These are phyloP conservation scores for Sardinella longiceps DNA, from an alignment of 2,797 vertebrate species.

Conservation along the genomic window DNA sequence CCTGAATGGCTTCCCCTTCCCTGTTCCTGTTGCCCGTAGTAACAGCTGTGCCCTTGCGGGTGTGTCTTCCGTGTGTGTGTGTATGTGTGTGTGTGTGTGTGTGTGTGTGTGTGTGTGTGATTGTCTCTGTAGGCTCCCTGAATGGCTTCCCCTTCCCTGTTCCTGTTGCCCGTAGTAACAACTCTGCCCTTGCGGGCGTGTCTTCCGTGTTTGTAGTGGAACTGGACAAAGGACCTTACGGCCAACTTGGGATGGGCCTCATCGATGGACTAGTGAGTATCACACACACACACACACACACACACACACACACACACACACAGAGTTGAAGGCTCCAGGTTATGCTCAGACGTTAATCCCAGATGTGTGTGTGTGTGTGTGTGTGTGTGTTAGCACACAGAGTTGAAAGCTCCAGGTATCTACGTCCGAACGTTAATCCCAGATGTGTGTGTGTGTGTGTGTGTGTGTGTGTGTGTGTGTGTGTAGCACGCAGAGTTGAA, in stretches of 20 bases:
- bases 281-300: neutral
- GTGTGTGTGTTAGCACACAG: slow-evolving; percentile 80
- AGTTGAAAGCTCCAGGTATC: slow-evolving; percentile 76
- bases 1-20: slow-evolving; percentile 39
- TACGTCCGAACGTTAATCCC: slow-evolving; percentile 94
- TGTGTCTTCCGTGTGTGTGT: slow-evolving; percentile 42
- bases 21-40: too few relatives aligned
- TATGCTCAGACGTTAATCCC: too few relatives aligned
- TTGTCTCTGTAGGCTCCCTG: slow-evolving; percentile 77
- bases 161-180: slow-evolving; percentile 72
- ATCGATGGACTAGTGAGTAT: slow-evolving; percentile 92
- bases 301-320: neutral
- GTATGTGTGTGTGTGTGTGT: slow-evolving; percentile 62
- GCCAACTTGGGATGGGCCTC: slow-evolving; percentile 96
- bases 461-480: neutral
- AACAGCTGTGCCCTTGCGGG: slow-evolving; percentile 56
- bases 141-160: slow-evolving; percentile 81
- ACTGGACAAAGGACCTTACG: slow-evolving; percentile 90
- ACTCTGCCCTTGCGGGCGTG: slow-evolving; percentile 85
- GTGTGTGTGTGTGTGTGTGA: neutral
- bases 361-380: neutral
- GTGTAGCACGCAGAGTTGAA: slow-evolving; percentile 89
- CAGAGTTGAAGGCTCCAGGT: too few relatives aligned
- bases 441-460: slow-evolving; percentile 42
- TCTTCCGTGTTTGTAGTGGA: slow-evolving; percentile 94